Evolutionary conservation across 1,140 invertebrate species (phyloP).

Genomic region (Brachionus manjavacas): DNA sequence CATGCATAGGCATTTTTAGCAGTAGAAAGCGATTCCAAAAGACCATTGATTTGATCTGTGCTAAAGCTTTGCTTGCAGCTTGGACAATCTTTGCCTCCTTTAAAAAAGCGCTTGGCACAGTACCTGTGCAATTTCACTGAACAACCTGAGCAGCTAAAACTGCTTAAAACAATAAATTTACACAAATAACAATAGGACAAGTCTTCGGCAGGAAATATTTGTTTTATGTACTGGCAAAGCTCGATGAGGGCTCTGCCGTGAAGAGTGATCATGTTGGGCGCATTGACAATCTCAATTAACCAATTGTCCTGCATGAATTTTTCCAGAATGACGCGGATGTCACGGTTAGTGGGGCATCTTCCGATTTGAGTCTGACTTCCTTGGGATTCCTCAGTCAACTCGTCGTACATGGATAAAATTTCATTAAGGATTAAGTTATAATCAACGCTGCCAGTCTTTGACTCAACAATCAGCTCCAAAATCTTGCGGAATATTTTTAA

Average conservation of each 20-base stretch:
- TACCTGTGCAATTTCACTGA: not conserved
- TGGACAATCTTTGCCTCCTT: not conserved
- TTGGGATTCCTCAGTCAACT: not conserved
- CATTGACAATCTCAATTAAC: slow-evolving; percentile 22
- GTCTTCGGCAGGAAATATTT: slow-evolving; percentile 2
- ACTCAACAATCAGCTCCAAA: slow-evolving; percentile 26
- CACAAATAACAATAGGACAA: slow-evolving; percentile 31
- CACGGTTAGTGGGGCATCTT: not conserved
- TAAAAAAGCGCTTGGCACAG: slow-evolving; percentile 19
- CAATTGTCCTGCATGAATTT: slow-evolving; percentile 23
- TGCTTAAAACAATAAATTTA: not conserved
- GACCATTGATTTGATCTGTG: not conserved
- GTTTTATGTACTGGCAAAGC: slow-evolving; percentile 13
- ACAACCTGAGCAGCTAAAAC: not conserved
- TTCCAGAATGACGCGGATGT: not conserved
- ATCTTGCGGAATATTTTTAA: slow-evolving; percentile 34
- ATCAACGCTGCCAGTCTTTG: not conserved
- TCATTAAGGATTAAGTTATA: not conserved
- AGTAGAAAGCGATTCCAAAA: not conserved
- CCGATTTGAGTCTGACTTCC: not conserved
- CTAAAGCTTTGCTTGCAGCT: slow-evolving; percentile 24
- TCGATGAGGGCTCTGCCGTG: slow-evolving; percentile 14
- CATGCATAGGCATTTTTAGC: slow-evolving; percentile 5
- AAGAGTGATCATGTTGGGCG: not conserved
- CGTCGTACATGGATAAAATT: not conserved